Evolutionary conservation across 2,797 vertebrate genomes (phyloP).

Genomic region (Channa striata): DNA sequence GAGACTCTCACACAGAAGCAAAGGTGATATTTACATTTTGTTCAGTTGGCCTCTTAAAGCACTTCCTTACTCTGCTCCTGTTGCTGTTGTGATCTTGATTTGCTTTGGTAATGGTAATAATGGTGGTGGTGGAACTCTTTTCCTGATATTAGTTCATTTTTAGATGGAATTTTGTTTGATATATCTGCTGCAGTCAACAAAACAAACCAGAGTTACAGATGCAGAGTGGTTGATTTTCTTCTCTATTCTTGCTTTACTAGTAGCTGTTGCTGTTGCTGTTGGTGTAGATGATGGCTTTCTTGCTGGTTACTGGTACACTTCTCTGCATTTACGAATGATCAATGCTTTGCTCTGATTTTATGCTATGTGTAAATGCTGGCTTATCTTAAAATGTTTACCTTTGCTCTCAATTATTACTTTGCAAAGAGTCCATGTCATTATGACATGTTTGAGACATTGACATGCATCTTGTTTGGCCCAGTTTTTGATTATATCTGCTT

Average conservation of each 20-base stretch:
- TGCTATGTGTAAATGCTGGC: conserved; percentile 23
- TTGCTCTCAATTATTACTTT: conserved; percentile 13
- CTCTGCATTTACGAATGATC: conserved; percentile 14
- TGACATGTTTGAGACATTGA: background rate
- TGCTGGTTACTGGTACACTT: conserved; percentile 13
- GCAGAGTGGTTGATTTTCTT: conserved; percentile 1
- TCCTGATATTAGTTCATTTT: conserved; percentile 8
- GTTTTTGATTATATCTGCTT: background rate
- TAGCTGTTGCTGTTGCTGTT: conserved; percentile 26
- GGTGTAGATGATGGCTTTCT: conserved; percentile 30
- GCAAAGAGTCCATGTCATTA: background rate
- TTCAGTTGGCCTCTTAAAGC: conserved; percentile 24
- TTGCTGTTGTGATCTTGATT: conserved; percentile 43
- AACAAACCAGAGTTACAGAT: conserved; percentile 16
- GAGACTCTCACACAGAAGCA: conserved; percentile 60
- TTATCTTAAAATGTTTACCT: conserved; percentile 12
- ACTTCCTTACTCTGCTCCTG: conserved; percentile 37
- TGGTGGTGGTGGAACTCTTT: conserved; percentile 20
- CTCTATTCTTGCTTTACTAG: conserved; percentile 27
- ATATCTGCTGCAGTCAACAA: conserved; percentile 10
- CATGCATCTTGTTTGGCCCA: background rate
- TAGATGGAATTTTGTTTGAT: background rate
- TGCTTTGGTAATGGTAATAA: conserved; percentile 56
- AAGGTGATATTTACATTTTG: conserved; percentile 76
- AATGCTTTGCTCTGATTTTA: conserved; percentile 7